Base-by-base conservation (phyloP, 1,140 invertebrate genomes). In the Hyposmocoma kahamanoa region DNA sequence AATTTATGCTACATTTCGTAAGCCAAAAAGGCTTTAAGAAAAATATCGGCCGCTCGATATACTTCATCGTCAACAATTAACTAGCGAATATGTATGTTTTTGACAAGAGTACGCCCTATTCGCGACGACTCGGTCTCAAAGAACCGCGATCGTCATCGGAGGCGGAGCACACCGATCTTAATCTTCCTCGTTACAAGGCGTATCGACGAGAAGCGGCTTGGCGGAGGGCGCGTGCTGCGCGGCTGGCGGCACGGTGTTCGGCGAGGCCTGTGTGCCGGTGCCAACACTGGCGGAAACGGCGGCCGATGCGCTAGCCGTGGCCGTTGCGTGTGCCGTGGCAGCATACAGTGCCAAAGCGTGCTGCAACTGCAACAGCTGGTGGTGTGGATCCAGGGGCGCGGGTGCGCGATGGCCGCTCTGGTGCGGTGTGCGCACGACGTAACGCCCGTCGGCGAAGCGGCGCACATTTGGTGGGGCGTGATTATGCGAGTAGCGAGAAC, bases 381-480 rank as follows among this genome's bases (percentile, higher is more conserved):
- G 75, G 55, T 84, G 81, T 15, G 81, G 78, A 36, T 82, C 78
- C 11, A 82, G 62, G 0, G 81, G 77, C 18, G 81, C 81, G 17
- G 75, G 77, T 13, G 81, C 77, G 24, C 81, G 78, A 48, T 84
- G 81, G 0, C 81, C 81, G 48, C 75, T 78, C 65, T 84, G 81
- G 45, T 84, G 81, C 42, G 81, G 81, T 22, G 81, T 84, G 52
- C 81, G 78, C 22, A 84, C 81, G 38, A 84, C 81, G 47, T 84
- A 84, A n/a, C 81, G 76, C 2, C 81, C 81, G 50, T 84, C 81
- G 1, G 81, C 81, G 44, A 84, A 84, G 18, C 81, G 81, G 9
- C 81, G 78, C 44, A 84, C 81, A 56, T 84, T 84, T 1, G 81
- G 81, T 32, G 81, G 81, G 18, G 81, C 81, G 52, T 84, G 81